phyloP scores from a whole-genome alignment of 2,888 invertebrate species.

The Oligia strigilis region DNA sequence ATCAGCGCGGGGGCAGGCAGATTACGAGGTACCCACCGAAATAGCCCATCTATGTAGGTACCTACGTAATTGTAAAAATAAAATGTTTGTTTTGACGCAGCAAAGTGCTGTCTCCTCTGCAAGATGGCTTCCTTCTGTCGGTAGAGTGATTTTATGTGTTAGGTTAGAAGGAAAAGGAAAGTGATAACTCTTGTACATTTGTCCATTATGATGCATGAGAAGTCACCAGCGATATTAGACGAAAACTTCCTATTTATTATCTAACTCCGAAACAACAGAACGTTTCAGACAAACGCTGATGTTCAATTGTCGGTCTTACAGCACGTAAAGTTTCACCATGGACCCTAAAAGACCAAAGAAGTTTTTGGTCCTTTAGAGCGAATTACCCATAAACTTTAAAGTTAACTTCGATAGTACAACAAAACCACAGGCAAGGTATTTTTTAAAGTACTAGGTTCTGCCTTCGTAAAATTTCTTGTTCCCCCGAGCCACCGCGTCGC shows the following conservation, averaged over 20 bases:
- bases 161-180: slow-evolving; percentile 14
- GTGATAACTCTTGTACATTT: slow-evolving; percentile 1
- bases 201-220: not conserved
- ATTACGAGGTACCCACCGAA: slow-evolving; percentile 60
- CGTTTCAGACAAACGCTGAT: not conserved
- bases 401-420: not conserved
- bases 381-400: not conserved
- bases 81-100: slow-evolving; percentile 64
- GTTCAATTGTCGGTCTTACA: not conserved
- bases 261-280: not conserved
- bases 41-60: slow-evolving; percentile 50
- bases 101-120: slow-evolving; percentile 54
- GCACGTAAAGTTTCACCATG: not conserved
- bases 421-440: no score
- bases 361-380: no score
- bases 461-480: no score
- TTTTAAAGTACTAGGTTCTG: no score
- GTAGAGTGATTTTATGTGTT: slow-evolving; percentile 37
- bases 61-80: slow-evolving; percentile 70
- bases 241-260: not conserved
- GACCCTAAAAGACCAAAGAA: not conserved
- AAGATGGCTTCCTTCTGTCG: slow-evolving; percentile 62
- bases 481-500: no score
- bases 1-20: slow-evolving; percentile 35
- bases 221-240: not conserved